Conservation (phyloP, 37 sponge, comb jelly and placozoan species). For the Amphimedon queenslandica region DNA sequence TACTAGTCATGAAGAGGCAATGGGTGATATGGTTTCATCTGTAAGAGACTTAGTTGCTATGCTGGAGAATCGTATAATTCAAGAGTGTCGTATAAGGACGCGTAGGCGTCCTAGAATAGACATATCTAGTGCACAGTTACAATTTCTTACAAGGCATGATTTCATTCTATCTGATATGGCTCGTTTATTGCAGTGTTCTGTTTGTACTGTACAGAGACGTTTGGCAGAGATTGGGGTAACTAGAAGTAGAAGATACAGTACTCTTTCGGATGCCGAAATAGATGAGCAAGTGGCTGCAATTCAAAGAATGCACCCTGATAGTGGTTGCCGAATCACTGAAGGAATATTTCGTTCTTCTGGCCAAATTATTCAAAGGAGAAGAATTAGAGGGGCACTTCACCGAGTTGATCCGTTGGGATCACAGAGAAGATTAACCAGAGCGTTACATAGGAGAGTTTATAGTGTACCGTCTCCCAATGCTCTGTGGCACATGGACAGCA, state of each 20-base stretch:
- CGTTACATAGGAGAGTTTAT: no score
- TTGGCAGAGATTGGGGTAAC: not conserved
- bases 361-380: slow-evolving; percentile 14
- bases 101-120: slow-evolving; percentile 35
- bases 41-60: not conserved
- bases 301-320: not conserved
- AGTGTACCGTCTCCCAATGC: no score
- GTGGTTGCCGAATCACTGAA: slow-evolving; percentile 24
- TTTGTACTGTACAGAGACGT: slow-evolving; percentile 34
- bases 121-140: slow-evolving; percentile 19
- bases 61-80: not conserved
- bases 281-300: slow-evolving; percentile 8
- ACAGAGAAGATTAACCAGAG: no score
- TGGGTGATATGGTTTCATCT: not conserved
- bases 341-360: slow-evolving; percentile 19
- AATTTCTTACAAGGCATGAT: slow-evolving; percentile 23
- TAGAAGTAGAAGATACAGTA: not conserved
- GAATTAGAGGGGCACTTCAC: no score
- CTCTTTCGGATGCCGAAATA: slow-evolving; percentile 2
- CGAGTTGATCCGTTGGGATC: no score
- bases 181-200: slow-evolving; percentile 26
- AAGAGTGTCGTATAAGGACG: not conserved
- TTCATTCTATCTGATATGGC: slow-evolving; percentile 40
- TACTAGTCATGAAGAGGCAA: not conserved
- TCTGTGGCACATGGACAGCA: no score